Conservation (phyloP, 2,888 invertebrate genomes). For the Sarcophaga subvicina region DNA sequence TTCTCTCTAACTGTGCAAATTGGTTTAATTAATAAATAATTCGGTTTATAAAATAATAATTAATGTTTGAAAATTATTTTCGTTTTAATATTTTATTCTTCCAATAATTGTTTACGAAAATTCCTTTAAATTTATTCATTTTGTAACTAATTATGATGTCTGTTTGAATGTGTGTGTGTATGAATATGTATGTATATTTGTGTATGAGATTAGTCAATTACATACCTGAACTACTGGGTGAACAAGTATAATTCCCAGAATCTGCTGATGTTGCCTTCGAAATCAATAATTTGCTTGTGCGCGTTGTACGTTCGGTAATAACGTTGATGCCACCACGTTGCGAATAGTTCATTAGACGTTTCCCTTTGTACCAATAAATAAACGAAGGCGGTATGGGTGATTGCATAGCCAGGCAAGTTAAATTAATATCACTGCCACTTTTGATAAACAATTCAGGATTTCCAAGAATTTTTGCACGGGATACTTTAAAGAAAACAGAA, state of each 20-base stretch:
- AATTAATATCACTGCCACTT: slow-evolving; percentile 95
- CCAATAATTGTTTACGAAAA: too few relatives aligned
- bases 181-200: background rate
- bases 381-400: slow-evolving; percentile 87
- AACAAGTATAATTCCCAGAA: slow-evolving; percentile 94
- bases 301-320: slow-evolving; percentile 93
- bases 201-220: slow-evolving; percentile 33
- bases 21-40: too few relatives aligned
- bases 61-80: too few relatives aligned
- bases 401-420: slow-evolving; percentile 94
- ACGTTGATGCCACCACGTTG: slow-evolving; percentile 94
- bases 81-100: too few relatives aligned
- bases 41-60: too few relatives aligned
- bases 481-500: slow-evolving; percentile 84
- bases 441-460: slow-evolving; percentile 94
- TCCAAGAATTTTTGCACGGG: slow-evolving; percentile 94
- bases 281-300: slow-evolving; percentile 93
- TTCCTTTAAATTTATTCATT: too few relatives aligned
- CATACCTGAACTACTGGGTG: slow-evolving; percentile 89
- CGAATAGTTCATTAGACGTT: slow-evolving; percentile 92
- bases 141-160: too few relatives aligned
- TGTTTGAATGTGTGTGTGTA: background rate
- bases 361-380: slow-evolving; percentile 94
- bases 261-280: slow-evolving; percentile 92
- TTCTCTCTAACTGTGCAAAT: too few relatives aligned